These are phyloP conservation scores for Habrosyne pyritoides DNA, from an alignment of 2,888 invertebrate species.

Conservation along the genomic window DNA sequence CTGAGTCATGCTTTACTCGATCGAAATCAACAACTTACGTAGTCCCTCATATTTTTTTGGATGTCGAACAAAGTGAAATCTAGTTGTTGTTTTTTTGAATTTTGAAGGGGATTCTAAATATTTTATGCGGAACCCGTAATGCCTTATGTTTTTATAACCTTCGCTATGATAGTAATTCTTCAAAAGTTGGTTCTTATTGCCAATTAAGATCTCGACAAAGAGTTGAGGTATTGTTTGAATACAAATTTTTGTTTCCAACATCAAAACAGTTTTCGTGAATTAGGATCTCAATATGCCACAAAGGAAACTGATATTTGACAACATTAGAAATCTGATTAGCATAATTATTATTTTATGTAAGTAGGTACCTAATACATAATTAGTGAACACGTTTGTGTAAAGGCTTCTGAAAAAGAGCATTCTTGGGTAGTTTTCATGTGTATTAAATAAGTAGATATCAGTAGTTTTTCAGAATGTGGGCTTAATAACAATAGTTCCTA, in stretches of 20 bases:
- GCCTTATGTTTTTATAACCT: not conserved
- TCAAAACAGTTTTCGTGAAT: constrained; percentile 26
- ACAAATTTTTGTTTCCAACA: constrained; percentile 36
- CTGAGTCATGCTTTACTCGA: constrained; percentile 9
- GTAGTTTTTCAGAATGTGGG: not conserved
- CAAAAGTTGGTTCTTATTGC: constrained; percentile 36
- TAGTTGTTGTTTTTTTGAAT: not conserved
- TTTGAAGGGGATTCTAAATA: not conserved
- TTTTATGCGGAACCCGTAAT: not conserved
- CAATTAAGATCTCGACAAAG: constrained; percentile 49
- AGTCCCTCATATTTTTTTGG: not conserved
- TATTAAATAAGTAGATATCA: not conserved
- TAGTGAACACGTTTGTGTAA: too few relatives aligned
- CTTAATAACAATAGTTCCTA: too few relatives aligned
- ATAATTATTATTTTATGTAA: constrained; percentile 12
- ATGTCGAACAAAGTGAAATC: not conserved
- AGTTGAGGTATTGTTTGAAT: constrained; percentile 44
- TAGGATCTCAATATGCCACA: constrained; percentile 26
- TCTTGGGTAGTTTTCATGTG: not conserved
- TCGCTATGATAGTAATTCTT: constrained; percentile 15
- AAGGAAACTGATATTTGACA: constrained; percentile 1
- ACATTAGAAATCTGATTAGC: constrained; percentile 1
- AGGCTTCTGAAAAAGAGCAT: not conserved
- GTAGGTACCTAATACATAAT: not conserved
- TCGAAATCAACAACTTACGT: not conserved